Conservation (phyloP, 2,888 invertebrate genomes). For the Acrobasis suavella region DNA sequence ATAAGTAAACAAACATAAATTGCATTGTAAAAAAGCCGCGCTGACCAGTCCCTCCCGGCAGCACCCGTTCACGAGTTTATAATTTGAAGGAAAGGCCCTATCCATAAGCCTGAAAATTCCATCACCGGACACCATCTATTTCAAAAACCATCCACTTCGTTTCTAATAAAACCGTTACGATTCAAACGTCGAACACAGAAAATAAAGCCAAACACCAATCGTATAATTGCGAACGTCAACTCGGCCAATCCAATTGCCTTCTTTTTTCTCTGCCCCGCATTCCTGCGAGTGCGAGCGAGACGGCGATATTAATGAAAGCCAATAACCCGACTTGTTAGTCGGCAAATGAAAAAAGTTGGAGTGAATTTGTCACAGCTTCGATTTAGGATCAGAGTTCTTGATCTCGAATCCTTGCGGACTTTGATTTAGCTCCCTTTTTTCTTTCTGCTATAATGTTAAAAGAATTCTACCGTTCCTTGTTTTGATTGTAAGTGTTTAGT, state of each 20-base stretch:
- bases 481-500: no score
- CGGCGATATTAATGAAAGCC: slow-evolving; percentile 14
- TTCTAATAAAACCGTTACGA: slow-evolving; percentile 8
- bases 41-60: no score
- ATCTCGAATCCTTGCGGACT: background rate
- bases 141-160: background rate
- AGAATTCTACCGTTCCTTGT: background rate
- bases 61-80: no score
- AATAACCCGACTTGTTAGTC: slow-evolving; percentile 21
- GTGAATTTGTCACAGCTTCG: slow-evolving; percentile 21
- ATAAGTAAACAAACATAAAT: no score
- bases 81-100: no score
- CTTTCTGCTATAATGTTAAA: no score
- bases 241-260: slow-evolving; percentile 8
- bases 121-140: no score
- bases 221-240: slow-evolving; percentile 14
- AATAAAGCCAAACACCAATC: slow-evolving; percentile 15
- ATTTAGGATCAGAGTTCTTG: background rate
- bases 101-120: no score
- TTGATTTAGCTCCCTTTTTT: background rate
- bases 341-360: slow-evolving; percentile 23
- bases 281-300: slow-evolving; percentile 10
- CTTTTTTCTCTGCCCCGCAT: background rate
- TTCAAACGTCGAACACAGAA: slow-evolving; percentile 2
- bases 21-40: no score